Base-by-base conservation (phyloP, 2,888 invertebrate species). In the Drosophila maculinotata region DNA sequence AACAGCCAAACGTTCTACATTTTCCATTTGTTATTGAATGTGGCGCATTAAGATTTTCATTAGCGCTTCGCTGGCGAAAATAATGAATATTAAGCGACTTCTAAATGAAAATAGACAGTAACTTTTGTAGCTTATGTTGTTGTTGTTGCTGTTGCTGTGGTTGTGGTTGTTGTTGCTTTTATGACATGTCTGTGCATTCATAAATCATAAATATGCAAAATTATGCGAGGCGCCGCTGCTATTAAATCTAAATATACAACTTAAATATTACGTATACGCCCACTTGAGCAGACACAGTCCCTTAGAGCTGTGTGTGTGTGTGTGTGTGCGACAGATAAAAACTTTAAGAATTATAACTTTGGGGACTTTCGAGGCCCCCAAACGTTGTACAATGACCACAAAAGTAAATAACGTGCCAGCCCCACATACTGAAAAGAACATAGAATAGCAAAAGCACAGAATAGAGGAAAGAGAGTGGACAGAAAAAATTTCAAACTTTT, bases 311-410 rank as follows among this genome's bases (percentile, higher is more conserved):
- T 35, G 23, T 48, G 39, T 44, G 38, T 47, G 15, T 54, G 25
- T 47, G 31, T 45, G 58, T 70, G 38, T 54, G 64, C 12, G 64
- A 36, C 48, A 78, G 85, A 82, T 87, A 82, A 87, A 65, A 82
- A 82, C 85, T 82, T 87, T 72, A 87, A 82, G 87, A 82, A 82
- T 82, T 82, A 82, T 82, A 82, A 87, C 81, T 87, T 82, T 87
- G 76, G 81, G 81, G 85, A 87, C 65, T 73, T 76, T 77, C 59
- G 65, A 68, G 65, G 72, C 47, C 72, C 57, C 69, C 48, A 62
- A 69, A 57, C 42, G 56, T 53, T 56, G 68, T 60, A 87, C 81
- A 84, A 84, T 87, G 87, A 82, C 81, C 81, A 80, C 81, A 82
- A 87, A 82, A 82, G 81, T 87, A 82, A 82, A 82, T 82, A 82